Percentiles rank a stretch among this genome's conserved stretches.
These are phyloP conservation scores for Melieria picta DNA, from an alignment of 2,888 invertebrate genomes.

Conservation along the genomic window DNA sequence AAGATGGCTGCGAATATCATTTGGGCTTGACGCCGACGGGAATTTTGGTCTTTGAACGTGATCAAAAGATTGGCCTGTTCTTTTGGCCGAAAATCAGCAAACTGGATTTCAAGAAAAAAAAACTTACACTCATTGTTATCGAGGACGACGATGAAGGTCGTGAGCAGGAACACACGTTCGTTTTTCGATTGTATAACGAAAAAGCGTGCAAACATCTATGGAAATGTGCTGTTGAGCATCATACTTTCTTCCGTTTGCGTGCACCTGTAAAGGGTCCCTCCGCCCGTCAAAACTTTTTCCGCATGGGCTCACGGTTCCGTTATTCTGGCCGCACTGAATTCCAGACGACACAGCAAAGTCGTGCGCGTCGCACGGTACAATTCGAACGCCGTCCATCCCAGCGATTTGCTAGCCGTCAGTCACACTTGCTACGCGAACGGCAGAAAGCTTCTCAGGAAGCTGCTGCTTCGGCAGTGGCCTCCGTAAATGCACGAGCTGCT, in stretches of 20 bases:
- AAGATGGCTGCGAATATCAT: conserved; percentile 96
- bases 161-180: conserved; percentile 98
- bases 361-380: conserved; percentile 91
- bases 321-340: conserved; percentile 96
- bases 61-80: conserved; percentile 96
- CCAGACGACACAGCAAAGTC: conserved; percentile 91
- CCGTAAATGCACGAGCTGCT: conserved; percentile 56
- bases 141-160: conserved; percentile 98
- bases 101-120: conserved; percentile 97
- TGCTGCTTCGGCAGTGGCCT: conserved; percentile 54
- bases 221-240: conserved; percentile 99
- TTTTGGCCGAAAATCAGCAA: conserved; percentile 99
- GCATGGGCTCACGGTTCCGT: conserved; percentile 96
- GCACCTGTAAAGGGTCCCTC: conserved; percentile 89
- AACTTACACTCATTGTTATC: conserved; percentile 94
- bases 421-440: conserved; percentile 84
- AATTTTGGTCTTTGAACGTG: conserved; percentile 96
- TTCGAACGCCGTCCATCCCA: conserved; percentile 98
- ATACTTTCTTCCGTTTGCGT: conserved; percentile 96
- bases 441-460: conserved; percentile 68
- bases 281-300: conserved; percentile 93
- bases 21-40: conserved; percentile 98
- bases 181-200: conserved; percentile 94
- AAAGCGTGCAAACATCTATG: conserved; percentile 99
- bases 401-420: conserved; percentile 91